Evolutionary conservation across 2,888 invertebrate species (phyloP).

Genomic region (Hylaea fasciaria): DNA sequence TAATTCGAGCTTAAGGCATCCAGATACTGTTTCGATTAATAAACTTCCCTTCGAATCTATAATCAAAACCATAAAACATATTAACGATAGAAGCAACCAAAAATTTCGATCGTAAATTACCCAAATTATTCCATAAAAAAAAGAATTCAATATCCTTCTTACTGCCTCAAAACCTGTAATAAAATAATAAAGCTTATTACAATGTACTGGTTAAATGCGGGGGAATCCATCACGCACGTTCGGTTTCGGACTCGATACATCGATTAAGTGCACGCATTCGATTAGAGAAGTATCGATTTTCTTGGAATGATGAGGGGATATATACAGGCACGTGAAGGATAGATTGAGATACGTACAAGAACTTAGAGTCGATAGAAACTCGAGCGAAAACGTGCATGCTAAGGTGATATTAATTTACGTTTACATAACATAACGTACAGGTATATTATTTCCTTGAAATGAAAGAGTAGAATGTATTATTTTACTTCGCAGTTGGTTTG

Average conservation of each 20-base stretch:
- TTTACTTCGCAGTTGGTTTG: too few species aligned
- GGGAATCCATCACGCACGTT: conserved; percentile 57
- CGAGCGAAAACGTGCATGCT: too few species aligned
- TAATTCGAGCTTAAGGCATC: too few species aligned
- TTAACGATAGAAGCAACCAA: neutral
- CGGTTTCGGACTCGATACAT: conserved; percentile 47
- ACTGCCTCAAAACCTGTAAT: conserved; percentile 42
- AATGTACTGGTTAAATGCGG: conserved; percentile 32
- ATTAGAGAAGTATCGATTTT: conserved; percentile 57
- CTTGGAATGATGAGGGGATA: conserved; percentile 20
- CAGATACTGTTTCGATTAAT: too few species aligned
- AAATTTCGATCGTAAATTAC: conserved; percentile 11
- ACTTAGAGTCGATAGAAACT: too few species aligned
- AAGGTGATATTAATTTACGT: too few species aligned
- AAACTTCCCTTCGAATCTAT: too few species aligned
- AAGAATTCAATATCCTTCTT: conserved; percentile 15
- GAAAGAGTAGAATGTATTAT: too few species aligned
- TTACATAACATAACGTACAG: too few species aligned
- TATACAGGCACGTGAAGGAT: neutral
- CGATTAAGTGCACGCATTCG: conserved; percentile 69
- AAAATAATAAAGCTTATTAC: conserved; percentile 58
- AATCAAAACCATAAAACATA: neutral
- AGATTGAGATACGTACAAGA: too few species aligned
- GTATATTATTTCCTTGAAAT: too few species aligned
- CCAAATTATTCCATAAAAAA: conserved; percentile 27